Base-by-base conservation (phyloP, 1,140 invertebrate genomes). In the Eurosta solidaginis region DNA sequence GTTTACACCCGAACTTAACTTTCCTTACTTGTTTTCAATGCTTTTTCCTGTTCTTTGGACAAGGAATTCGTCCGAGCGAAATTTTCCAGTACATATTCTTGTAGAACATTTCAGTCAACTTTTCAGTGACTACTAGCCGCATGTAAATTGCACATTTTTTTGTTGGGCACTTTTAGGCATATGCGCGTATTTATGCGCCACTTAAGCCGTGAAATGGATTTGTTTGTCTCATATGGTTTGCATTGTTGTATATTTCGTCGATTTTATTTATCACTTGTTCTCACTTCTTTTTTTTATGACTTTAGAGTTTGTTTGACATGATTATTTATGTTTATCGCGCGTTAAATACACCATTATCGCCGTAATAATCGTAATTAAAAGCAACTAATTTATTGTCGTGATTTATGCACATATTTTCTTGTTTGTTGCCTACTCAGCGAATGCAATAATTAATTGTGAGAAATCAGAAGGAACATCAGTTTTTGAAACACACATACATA, bases 341-440 rank as follows among this genome's bases (percentile, higher is more conserved):
- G 84, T 84, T 86, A 83, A 86, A 86, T 84, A 78, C 80, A 81
- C 84, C 84, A 86, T 86, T 86, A 86, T 84, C 83, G 84, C 76
- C 80, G 83, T 86, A 86, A 86, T 86, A 86, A 86, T 85, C 84
- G 83, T 86, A 86, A 86, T 86, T 86, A 86, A 85, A 86, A 84
- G 83, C 83, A 85, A 84, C 83, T 85, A 83, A 84, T 85, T 85
- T 84, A 85, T 85, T 80, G 82, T 82, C 81, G 79, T 86, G 84
- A 86, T 86, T 86, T 86, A 86, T 86, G 77, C 59, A 74, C 14
- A 33, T 20, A 63, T 63, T 68, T 12, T 68, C 10, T 7, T 17
- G 6, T n/a, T 17, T 20, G 33, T 10, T 54, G 25, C 33, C 17
- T 68, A 40, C 33, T 2, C 5, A 22, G 59, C 33, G n/a, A 36